Conservation (phyloP, 2,797 vertebrate species). For the Mionectes olivaceus region DNA sequence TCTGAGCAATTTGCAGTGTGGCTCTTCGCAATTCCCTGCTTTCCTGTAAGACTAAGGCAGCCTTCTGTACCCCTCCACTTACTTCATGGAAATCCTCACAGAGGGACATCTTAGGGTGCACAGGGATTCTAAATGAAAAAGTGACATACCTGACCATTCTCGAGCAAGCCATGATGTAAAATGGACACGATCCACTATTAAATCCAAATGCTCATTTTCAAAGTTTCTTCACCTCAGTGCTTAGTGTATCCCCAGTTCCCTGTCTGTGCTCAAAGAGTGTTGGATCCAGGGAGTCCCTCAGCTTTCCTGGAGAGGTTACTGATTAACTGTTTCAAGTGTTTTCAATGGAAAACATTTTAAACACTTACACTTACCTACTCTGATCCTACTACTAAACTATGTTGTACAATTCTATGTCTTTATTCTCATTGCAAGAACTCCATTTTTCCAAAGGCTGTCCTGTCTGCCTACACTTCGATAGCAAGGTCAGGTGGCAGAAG, state of each 20-base stretch:
- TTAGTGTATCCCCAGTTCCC: background rate
- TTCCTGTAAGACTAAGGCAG: background rate
- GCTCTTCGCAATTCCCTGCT: background rate
- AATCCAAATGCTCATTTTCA: background rate
- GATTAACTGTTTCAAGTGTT: background rate
- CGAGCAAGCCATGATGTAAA: background rate
- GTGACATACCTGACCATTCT: background rate
- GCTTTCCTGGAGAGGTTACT: background rate
- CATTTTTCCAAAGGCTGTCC: background rate
- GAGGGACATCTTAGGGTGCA: background rate
- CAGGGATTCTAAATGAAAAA: background rate
- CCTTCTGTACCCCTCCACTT: background rate
- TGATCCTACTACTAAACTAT: background rate
- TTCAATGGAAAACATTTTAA: background rate
- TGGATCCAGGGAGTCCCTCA: background rate
- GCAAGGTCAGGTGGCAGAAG: background rate
- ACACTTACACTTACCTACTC: background rate
- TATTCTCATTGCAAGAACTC: rapidly evolving
- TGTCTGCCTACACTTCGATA: background rate
- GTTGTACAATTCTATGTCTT: background rate
- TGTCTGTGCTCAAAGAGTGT: background rate
- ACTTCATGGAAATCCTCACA: background rate
- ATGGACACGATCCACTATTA: background rate
- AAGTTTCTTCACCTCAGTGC: background rate
- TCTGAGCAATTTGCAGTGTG: background rate